These are phyloP conservation scores for Apis florea DNA, from an alignment of 1,140 invertebrate genomes.

Conservation along the genomic window DNA sequence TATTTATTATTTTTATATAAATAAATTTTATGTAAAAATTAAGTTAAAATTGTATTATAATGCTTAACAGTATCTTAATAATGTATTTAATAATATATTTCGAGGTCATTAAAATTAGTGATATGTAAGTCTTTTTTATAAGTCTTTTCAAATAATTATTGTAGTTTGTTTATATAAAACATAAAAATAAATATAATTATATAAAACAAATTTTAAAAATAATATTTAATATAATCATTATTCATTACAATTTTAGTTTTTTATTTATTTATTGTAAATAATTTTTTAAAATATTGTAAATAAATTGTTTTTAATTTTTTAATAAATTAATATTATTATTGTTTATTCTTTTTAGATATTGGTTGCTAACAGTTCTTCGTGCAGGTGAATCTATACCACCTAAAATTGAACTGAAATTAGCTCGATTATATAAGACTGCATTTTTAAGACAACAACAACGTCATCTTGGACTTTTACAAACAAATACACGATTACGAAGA, in stretches of 20 bases:
- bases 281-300: neutral
- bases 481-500: slow-evolving; percentile 65
- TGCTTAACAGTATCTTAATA: neutral
- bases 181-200: no score
- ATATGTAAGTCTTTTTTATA: no score
- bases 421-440: slow-evolving; percentile 79
- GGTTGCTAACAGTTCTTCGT: slow-evolving; percentile 88
- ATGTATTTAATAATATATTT: neutral
- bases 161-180: no score
- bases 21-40: neutral
- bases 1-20: neutral
- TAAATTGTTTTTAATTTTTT: no score
- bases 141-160: no score
- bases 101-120: no score
- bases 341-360: slow-evolving; percentile 82
- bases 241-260: no score
- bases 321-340: neutral
- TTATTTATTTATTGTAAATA: no score
- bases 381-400: slow-evolving; percentile 73
- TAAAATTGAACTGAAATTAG: slow-evolving; percentile 78
- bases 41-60: neutral
- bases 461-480: slow-evolving; percentile 72
- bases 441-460: slow-evolving; percentile 79
- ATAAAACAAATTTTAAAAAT: no score
- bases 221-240: no score